Conservation (phyloP, 2,113 vertebrate species). For the Meriones unguiculatus region DNA sequence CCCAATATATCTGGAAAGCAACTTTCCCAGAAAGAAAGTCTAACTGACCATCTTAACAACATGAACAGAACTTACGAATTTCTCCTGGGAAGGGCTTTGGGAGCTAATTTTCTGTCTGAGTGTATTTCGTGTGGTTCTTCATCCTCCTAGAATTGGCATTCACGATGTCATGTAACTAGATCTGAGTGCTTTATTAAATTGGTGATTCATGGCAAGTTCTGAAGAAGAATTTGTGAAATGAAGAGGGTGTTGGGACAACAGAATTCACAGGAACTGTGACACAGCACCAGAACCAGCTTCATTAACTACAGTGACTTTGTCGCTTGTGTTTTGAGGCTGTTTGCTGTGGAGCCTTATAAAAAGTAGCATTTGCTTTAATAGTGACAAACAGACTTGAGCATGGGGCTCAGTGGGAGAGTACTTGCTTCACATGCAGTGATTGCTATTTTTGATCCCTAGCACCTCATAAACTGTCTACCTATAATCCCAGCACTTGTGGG, state of each 20-base stretch:
- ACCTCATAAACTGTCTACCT: too few species aligned
- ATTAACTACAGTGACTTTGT: neutral
- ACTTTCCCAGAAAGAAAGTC: neutral
- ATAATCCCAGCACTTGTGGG: neutral
- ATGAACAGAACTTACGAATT: neutral
- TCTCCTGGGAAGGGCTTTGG: neutral
- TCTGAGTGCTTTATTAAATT: neutral
- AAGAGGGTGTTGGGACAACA: neutral
- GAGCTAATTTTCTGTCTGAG: neutral
- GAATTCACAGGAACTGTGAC: neutral
- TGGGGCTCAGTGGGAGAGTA: too few species aligned
- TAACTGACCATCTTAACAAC: neutral
- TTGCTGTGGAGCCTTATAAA: neutral
- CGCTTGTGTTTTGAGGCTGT: neutral
- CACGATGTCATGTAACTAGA: neutral
- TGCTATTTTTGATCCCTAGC: neutral
- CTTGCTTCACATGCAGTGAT: neutral
- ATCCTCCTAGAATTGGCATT: neutral
- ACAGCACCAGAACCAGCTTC: neutral
- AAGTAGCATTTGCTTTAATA: conserved; percentile 6
- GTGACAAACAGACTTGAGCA: neutral
- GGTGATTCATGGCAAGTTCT: neutral
- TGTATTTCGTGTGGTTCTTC: neutral
- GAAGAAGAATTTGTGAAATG: neutral
- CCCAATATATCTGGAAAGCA: neutral